Percentiles rank a stretch among this genome's conserved stretches.
Evolutionary conservation across 2,888 invertebrate genomes (phyloP).

Genomic region (Drosophila quinaria): DNA sequence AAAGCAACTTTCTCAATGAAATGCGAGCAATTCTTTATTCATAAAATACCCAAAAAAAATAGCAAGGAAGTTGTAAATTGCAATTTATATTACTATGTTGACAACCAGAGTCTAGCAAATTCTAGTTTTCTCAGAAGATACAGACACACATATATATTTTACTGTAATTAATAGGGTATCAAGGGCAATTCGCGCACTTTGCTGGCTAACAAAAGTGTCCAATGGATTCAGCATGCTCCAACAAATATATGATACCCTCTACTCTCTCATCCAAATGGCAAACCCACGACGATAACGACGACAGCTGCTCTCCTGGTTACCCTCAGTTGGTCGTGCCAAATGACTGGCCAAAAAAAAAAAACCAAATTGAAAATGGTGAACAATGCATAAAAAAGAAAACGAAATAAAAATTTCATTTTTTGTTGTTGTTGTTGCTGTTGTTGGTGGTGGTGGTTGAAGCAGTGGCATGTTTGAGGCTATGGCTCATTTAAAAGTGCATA

Average conservation of each 20-base stretch:
- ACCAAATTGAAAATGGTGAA: conserved; percentile 51
- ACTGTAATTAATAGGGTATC: conserved; percentile 1
- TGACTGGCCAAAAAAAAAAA: conserved; percentile 48
- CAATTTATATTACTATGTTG: too few species aligned
- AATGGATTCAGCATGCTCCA: conserved; percentile 14
- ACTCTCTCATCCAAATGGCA: conserved; percentile 27
- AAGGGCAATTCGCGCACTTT: background rate
- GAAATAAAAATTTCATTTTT: conserved; percentile 2
- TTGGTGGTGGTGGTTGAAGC: conserved; percentile 2
- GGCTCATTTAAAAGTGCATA: conserved; percentile 75
- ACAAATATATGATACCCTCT: conserved; percentile 15
- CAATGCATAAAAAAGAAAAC: conserved; percentile 29
- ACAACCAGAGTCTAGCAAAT: too few species aligned
- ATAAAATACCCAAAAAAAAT: too few species aligned
- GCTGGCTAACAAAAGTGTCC: conserved; percentile 1
- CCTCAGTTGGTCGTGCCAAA: conserved; percentile 54
- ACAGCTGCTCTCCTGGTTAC: conserved; percentile 53
- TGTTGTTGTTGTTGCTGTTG: conserved; percentile 5
- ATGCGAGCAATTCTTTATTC: too few species aligned
- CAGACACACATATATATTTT: too few species aligned
- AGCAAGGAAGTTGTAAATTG: too few species aligned
- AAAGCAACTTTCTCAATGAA: too few species aligned
- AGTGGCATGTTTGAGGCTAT: conserved; percentile 61
- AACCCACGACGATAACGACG: conserved; percentile 49
- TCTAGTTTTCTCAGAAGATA: too few species aligned